Percentiles rank a stretch among this genome's conserved stretches.
These are phyloP conservation scores for Dicerorhinus sumatrensis DNA, from an alignment of 2,113 vertebrate species.

Conservation along the genomic window DNA sequence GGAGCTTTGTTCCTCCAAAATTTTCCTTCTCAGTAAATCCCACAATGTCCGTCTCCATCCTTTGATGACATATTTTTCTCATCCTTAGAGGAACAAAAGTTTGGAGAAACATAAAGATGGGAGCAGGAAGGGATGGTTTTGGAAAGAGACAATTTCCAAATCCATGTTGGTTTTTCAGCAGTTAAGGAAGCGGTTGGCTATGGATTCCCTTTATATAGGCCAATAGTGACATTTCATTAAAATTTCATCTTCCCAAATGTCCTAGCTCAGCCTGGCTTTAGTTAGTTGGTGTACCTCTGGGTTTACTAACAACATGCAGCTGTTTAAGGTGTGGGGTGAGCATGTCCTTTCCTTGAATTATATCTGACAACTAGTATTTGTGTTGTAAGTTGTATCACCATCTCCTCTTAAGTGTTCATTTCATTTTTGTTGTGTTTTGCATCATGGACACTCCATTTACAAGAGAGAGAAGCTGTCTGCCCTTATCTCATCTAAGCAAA, in stretches of 20 bases:
- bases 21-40: not conserved
- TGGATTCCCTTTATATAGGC: not conserved
- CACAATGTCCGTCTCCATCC: not conserved
- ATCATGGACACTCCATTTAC: not conserved
- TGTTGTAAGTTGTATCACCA: not conserved
- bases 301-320: conserved; percentile 78
- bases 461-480: not conserved
- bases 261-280: conserved; percentile 64
- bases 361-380: not conserved
- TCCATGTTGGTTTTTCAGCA: conserved; percentile 22
- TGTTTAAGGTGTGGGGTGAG: conserved; percentile 75
- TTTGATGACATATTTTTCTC: conserved; percentile 40
- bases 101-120: conserved; percentile 48
- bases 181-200: conserved; percentile 44
- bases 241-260: conserved; percentile 70
- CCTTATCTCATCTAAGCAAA: not conserved
- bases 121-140: conserved; percentile 20
- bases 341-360: conserved; percentile 28
- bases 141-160: conserved; percentile 38
- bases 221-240: conserved; percentile 72
- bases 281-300: conserved; percentile 70
- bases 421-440: conserved; percentile 41
- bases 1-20: not conserved
- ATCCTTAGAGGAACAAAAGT: conserved; percentile 12
- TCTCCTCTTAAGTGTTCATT: not conserved